These are phyloP conservation scores for Pomacea canaliculata DNA, from an alignment of 2,888 invertebrate genomes.

Conservation along the genomic window DNA sequence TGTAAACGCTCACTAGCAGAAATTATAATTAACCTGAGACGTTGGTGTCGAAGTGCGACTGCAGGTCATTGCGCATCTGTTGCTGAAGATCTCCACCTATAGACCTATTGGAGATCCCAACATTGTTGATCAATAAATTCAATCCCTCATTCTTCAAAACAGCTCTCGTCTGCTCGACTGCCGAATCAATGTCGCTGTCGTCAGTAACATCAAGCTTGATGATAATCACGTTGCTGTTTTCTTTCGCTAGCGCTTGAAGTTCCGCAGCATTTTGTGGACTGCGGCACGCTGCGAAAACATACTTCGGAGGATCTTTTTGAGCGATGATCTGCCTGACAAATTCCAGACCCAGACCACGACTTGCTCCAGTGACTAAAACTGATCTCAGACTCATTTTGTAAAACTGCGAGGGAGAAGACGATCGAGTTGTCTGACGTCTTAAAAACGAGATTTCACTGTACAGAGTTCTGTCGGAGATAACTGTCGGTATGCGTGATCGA, in stretches of 20 bases:
- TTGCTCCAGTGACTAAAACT: conserved; percentile 86
- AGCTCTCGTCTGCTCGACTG: conserved; percentile 24
- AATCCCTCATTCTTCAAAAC: conserved; percentile 76
- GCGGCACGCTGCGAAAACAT: conserved; percentile 48
- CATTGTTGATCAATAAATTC: conserved; percentile 90
- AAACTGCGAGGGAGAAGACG: too few relatives aligned
- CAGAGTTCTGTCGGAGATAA: too few relatives aligned
- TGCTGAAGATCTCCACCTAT: conserved; percentile 3
- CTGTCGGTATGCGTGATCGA: too few relatives aligned
- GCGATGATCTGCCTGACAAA: conserved; percentile 76
- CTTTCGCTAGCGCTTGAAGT: conserved; percentile 23
- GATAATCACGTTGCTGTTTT: conserved; percentile 7
- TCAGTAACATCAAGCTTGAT: conserved; percentile 23
- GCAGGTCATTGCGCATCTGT: conserved; percentile 18
- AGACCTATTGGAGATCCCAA: conserved; percentile 74
- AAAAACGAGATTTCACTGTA: too few relatives aligned
- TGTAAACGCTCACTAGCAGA: too few relatives aligned
- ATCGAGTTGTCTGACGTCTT: too few relatives aligned
- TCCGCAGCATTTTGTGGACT: conserved; percentile 42
- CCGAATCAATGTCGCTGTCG: conserved; percentile 29
- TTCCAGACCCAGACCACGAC: conserved; percentile 89
- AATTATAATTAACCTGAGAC: conserved; percentile 17
- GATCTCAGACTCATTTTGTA: conserved; percentile 30
- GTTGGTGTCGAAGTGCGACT: conserved; percentile 41
- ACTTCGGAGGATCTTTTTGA: conserved; percentile 38